Conservation (phyloP, 2,113 vertebrate species). For the Anarhynchus alexandrinus region DNA sequence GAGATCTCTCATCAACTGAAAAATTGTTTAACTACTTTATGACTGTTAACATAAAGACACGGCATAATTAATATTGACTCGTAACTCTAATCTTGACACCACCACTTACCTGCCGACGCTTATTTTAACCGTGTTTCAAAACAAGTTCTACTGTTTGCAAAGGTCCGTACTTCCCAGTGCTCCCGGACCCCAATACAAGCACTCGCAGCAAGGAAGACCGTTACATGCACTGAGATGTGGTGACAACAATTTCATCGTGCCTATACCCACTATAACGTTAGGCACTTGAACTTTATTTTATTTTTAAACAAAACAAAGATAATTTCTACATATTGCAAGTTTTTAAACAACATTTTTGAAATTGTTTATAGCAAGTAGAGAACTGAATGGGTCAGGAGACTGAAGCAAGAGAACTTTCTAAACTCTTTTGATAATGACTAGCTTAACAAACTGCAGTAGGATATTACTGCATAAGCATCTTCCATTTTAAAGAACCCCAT, state of each 20-base stretch:
- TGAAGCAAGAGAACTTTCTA: neutral
- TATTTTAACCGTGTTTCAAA: neutral
- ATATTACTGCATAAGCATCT: neutral
- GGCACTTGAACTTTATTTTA: neutral
- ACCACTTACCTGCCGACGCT: neutral
- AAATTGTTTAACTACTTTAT: neutral
- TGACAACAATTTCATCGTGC: neutral
- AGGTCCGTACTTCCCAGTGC: neutral
- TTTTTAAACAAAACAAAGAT: neutral
- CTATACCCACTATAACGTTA: neutral
- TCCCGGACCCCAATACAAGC: neutral
- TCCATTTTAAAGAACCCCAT: neutral
- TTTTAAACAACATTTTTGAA: neutral
- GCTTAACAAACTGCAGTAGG: neutral
- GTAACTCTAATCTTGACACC: fast-evolving
- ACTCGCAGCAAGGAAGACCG: neutral
- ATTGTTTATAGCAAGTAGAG: neutral
- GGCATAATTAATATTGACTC: too few species aligned
- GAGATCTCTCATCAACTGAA: neutral
- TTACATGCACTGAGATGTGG: fast-evolving
- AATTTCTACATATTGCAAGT: neutral
- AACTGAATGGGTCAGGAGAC: neutral
- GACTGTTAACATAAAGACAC: neutral
- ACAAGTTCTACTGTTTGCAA: neutral
- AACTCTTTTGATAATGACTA: neutral